Base-by-base conservation (phyloP, 2,888 invertebrate species). In the Hyalella azteca region DNA sequence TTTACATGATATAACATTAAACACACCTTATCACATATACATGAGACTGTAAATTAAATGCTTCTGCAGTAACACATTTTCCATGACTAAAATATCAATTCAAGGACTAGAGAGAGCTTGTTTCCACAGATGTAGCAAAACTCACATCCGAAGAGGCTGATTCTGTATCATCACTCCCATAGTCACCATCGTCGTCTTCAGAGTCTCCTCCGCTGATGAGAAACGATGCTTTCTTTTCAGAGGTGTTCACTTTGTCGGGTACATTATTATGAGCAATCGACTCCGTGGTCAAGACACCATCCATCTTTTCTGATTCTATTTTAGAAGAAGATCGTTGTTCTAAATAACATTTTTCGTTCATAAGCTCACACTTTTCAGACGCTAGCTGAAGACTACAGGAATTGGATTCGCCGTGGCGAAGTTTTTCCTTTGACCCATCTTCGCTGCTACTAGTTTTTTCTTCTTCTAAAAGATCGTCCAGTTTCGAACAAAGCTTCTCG, bases 181-280 rank as follows among this genome's bases (percentile, higher is more conserved):
- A 7, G 26, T 54, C 54, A 19, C 36, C 66, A 19, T 66, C 66
- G 15, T 66, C 66, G 2, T 66, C 66, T 7, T 66, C 66, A 2
- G 66, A 66, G n/a, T 66, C 66, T 36, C 66, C 66, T 66, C 66
- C 66, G 19, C 66, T 66, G 66, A 66, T 66, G 36, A 66, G 66
- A 29, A 66, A 66, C 19, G 66, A 66, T 7, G 66, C 66, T 66
- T 66, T 66, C 39, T 66, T 66, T 29, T 66, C 66, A 0, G n/a
- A n/a, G n/a, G n/a, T n/a, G n/a, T n/a, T n/a, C n/a, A n/a, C n/a
- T n/a, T n/a, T n/a, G n/a, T n/a, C n/a, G n/a, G n/a, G n/a, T n/a
- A n/a, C n/a, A n/a, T n/a, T n/a, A n/a, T n/a, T n/a, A n/a, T n/a
- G n/a, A n/a, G n/a, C n/a, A n/a, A n/a, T n/a, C n/a, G n/a, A n/a